Evolutionary conservation across 1,140 invertebrate species (phyloP), one percentile per base, ranked within the genome.

Genomic region (Octopus bimaculoides): DNA sequence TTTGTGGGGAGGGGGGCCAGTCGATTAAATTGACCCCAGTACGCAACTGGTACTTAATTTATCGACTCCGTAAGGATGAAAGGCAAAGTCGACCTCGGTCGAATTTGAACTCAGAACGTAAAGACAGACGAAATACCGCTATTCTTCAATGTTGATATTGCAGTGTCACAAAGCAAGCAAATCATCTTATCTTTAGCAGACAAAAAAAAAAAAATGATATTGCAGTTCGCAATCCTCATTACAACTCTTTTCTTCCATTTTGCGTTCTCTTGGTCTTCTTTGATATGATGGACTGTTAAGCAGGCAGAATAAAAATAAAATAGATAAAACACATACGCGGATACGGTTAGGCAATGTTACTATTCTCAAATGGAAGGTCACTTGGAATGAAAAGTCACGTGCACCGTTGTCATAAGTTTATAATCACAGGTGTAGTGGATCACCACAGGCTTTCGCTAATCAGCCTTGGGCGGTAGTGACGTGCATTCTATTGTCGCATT

Each of bases 131-230:
- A n/a, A n/a, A n/a, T n/a, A n/a, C n/a, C n/a, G n/a, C n/a, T n/a
- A n/a, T n/a, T n/a, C n/a, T n/a, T 74, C 20, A 74, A 17, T 74
- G 73, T 74, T 74, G 20, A 20, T 74, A 74, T 10, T 74, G 20
- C 73, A 74, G 20, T 10, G 20, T 74, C 73, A 74, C 73, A 74
- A 74, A 74, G 73, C 73, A 74, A 74, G 73, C 73, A 74, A 74
- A 74, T 20, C 73, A 74, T 66, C 61, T 66, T 66, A 66, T 74
- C 73, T 10, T 74, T 74, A 74, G 73, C 73, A 74, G 73, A 74
- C 14, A n/a, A n/a, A n/a, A 74, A 7, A n/a, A n/a, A n/a, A n/a
- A 8, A 74, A 41, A 74, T 74, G 20, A 20, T 74, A 74, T 74
- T 74, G 73, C 73, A 74, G 20, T 74, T 74, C 9, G 8, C 73